Conservation (phyloP, 35 echinoderm and acorn worm species). For the Ptychodera flava region DNA sequence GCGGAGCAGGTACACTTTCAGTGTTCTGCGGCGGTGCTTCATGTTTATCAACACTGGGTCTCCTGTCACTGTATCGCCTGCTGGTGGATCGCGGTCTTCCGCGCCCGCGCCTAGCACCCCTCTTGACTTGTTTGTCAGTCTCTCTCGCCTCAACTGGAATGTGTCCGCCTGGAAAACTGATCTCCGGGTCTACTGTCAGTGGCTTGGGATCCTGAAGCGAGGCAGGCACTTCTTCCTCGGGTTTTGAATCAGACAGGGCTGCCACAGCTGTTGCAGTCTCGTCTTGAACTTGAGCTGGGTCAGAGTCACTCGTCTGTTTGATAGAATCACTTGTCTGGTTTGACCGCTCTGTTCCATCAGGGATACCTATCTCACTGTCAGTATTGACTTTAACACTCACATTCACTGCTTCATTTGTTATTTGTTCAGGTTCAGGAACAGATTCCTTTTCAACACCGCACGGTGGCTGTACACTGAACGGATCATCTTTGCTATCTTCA, state of each 20-base stretch:
- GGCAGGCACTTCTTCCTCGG: not conserved
- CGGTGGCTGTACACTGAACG: not conserved
- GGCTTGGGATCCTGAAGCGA: not conserved
- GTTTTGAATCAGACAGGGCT: not conserved
- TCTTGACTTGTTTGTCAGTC: not conserved
- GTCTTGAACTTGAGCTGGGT: not conserved
- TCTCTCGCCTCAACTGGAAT: not conserved
- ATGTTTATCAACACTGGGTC: conserved; percentile 23
- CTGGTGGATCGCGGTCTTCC: conserved; percentile 22
- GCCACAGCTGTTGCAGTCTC: not conserved
- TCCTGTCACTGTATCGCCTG: conserved; percentile 23
- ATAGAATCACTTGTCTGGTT: not conserved
- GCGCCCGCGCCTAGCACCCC: conserved; percentile 32
- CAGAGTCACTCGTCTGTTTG: not conserved
- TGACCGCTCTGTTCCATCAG: not conserved
- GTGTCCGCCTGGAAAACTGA: not conserved
- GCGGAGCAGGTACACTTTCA: conserved; percentile 10
- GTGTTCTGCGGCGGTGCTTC: conserved; percentile 11
- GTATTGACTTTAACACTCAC: conserved; percentile 30
- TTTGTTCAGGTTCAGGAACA: not conserved
- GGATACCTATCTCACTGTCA: not conserved
- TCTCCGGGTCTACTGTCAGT: not conserved
- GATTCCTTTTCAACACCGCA: not conserved
- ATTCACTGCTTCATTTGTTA: conserved; percentile 12
- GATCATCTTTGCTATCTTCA: not conserved